Conservation (phyloP, 64 coral and sea anemone species). For the Actinia tenebrosa region DNA sequence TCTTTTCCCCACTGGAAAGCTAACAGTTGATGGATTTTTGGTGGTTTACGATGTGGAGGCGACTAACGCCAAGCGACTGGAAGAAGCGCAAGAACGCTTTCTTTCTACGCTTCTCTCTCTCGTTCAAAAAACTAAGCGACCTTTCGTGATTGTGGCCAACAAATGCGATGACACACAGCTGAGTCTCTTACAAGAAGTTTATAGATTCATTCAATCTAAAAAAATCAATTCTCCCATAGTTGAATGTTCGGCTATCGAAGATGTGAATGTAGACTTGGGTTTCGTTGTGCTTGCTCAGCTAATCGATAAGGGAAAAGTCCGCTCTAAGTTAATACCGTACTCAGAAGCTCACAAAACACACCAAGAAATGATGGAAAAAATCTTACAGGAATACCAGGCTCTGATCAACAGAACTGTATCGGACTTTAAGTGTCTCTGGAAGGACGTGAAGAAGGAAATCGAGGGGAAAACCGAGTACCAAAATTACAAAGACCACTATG, state of each 20-base stretch:
- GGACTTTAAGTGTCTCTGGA: slow-evolving; percentile 88
- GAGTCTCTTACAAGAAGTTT: slow-evolving; percentile 82
- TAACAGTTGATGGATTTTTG: slow-evolving; percentile 90
- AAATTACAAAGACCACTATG: slow-evolving; percentile 72
- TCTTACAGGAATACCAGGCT: slow-evolving; percentile 80
- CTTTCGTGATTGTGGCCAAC: slow-evolving; percentile 83
- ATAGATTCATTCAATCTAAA: slow-evolving; percentile 88
- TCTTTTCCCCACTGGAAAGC: slow-evolving; percentile 72
- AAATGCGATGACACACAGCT: slow-evolving; percentile 94
- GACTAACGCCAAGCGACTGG: slow-evolving; percentile 68
- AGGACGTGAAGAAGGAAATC: slow-evolving; percentile 79
- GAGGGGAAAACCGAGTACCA: slow-evolving; percentile 72
- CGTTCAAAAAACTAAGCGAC: slow-evolving; percentile 90
- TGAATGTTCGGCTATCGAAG: slow-evolving; percentile 79
- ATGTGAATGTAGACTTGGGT: slow-evolving; percentile 90
- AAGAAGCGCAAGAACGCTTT: slow-evolving; percentile 77
- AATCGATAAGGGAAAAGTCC: slow-evolving; percentile 78
- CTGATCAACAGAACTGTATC: slow-evolving; percentile 84
- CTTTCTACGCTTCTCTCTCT: slow-evolving; percentile 60
- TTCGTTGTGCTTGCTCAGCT: slow-evolving; percentile 82
- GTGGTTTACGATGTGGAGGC: slow-evolving; percentile 88
- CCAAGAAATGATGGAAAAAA: slow-evolving; percentile 69
- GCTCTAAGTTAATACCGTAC: slow-evolving; percentile 84
- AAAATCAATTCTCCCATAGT: slow-evolving; percentile 84
- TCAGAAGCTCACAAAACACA: slow-evolving; percentile 82